These are phyloP conservation scores for Temnothorax unifasciatus DNA, from an alignment of 2,888 invertebrate genomes.

Conservation along the genomic window DNA sequence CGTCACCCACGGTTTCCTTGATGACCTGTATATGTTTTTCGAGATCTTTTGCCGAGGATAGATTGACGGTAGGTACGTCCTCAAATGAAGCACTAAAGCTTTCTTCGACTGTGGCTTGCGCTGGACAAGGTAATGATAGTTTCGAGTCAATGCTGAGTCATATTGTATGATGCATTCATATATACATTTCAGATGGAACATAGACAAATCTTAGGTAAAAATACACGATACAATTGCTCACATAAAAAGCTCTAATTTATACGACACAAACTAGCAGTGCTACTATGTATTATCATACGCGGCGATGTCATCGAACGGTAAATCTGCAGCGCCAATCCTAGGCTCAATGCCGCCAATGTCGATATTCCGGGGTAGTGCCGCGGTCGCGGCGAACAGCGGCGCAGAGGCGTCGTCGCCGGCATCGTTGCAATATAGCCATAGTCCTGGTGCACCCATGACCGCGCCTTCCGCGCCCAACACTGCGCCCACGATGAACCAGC, in stretches of 20 bases:
- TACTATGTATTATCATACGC: slow-evolving; percentile 3
- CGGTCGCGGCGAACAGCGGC: too few species aligned
- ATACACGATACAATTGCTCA: slow-evolving; percentile 18
- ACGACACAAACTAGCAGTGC: neutral
- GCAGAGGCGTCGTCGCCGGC: too few species aligned
- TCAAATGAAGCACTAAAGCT: slow-evolving; percentile 95
- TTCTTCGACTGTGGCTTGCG: slow-evolving; percentile 94
- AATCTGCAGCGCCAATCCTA: too few species aligned
- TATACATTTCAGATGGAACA: slow-evolving; percentile 21
- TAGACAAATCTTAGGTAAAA: slow-evolving; percentile 23
- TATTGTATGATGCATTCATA: slow-evolving; percentile 25
- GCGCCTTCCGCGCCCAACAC: too few species aligned
- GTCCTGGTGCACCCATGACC: too few species aligned
- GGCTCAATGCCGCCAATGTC: too few species aligned
- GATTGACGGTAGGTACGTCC: slow-evolving; percentile 92
- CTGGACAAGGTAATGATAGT: slow-evolving; percentile 61
- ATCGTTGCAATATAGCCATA: too few species aligned
- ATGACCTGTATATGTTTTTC: slow-evolving; percentile 93
- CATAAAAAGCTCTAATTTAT: slow-evolving; percentile 43
- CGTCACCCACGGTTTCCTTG: slow-evolving; percentile 92
- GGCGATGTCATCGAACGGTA: too few species aligned
- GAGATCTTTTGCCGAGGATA: slow-evolving; percentile 94
- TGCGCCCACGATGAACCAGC: too few species aligned
- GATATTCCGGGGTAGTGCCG: too few species aligned
- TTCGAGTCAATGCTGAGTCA: slow-evolving; percentile 51